Base-by-base conservation (phyloP, 2,113 vertebrate genomes). In the Pardalotus punctatus region DNA sequence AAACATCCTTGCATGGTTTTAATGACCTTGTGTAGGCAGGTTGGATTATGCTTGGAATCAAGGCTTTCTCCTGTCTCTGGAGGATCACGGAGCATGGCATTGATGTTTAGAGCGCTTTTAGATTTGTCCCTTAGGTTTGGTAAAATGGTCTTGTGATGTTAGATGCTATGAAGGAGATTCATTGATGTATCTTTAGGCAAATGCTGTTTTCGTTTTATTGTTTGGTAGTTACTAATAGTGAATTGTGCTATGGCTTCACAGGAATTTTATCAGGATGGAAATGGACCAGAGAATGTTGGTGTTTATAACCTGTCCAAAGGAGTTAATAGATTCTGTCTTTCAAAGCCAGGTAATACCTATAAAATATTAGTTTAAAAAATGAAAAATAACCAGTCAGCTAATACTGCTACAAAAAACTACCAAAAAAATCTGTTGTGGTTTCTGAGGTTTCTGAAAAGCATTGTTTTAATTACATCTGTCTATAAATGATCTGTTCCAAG, bases 251-350 rank as follows among this genome's bases (percentile, higher is more conserved):
- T 60, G 87, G 56, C 90, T 97, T 94, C 40, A 33, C 97, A 99
- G 99, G 99, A 99, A 42, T 99, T 99, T 95, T 99, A 99, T 96
- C 99, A 99, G 96, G 99, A 99, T 94, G 99, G 99, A 97, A 99
- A 98, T 91, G 99, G 98, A 90, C 99, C 99, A 4, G 99, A 99
- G 97, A 99, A 99, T 0, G 99, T 99, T 60, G 99, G 99, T 53
- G 98, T 99, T 95, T 99, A 99, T 97, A 99, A 99, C 89, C 98
- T 99, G 50, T 99, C 99, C 28, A 99, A 99, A 97, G 99, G 99
- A 95, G 98, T 99, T 83, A 99, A 99, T 96, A 98, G 99, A 72
- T 99, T 99, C 97, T 99, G 99, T 95, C 98, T 99, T 71, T 99
- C 99, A 76, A 99, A 99, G 88, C 99, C 99, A 72, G 99, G 99